Conservation (phyloP, 2,113 vertebrate species). For the Castor canadensis region DNA sequence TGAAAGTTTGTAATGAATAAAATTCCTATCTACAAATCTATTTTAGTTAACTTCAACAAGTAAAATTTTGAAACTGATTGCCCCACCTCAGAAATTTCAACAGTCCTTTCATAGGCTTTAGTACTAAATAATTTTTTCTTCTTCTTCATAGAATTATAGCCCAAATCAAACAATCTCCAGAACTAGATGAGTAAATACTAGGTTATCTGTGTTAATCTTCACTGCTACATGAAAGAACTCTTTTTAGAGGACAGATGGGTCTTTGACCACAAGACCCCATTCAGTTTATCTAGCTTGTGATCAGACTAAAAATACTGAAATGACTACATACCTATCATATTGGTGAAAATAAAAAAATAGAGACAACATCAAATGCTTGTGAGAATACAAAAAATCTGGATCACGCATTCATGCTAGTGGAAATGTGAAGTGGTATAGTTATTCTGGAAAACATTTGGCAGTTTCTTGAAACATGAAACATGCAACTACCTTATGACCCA, state of each 20-base stretch:
- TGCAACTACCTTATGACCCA: background rate
- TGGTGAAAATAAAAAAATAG: slow-evolving; percentile 10
- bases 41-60: slow-evolving; percentile 47
- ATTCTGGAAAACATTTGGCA: background rate
- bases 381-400: background rate
- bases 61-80: slow-evolving; percentile 44
- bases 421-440: background rate
- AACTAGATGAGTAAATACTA: slow-evolving; percentile 29
- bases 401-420: background rate
- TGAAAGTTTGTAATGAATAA: slow-evolving; percentile 37
- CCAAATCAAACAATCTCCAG: slow-evolving; percentile 16
- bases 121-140: background rate
- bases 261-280: background rate
- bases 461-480: slow-evolving; percentile 37
- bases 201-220: background rate
- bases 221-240: background rate
- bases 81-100: background rate
- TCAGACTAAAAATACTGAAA: slow-evolving; percentile 20
- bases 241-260: slow-evolving; percentile 6
- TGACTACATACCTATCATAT: background rate
- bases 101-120: slow-evolving; percentile 20
- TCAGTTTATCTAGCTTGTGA: slow-evolving; percentile 24
- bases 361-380: background rate
- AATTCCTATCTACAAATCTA: slow-evolving; percentile 24
- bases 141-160: background rate